phyloP scores from a whole-genome alignment of 2,113 vertebrate species.

The Sorex araneus region DNA sequence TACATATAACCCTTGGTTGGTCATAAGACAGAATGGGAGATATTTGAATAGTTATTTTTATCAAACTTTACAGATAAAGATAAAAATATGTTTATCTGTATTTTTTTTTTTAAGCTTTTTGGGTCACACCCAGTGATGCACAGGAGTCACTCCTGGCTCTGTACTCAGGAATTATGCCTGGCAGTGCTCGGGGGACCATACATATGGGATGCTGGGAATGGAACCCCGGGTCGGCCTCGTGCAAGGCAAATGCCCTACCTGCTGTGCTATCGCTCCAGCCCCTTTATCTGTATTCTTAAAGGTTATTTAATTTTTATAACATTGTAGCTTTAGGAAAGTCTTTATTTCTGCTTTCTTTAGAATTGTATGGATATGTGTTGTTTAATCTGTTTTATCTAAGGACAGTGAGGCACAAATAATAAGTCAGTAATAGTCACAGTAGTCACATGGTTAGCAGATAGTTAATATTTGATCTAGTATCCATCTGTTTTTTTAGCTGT shows the following conservation, averaged over 20 bases:
- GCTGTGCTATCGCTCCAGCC: no score
- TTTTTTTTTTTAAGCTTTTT: no score
- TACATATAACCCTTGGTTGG: background rate
- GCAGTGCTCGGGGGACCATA: no score
- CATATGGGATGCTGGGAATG: no score
- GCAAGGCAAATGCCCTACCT: no score
- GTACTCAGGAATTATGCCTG: no score
- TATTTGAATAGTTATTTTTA: slow-evolving; percentile 29
- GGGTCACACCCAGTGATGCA: no score
- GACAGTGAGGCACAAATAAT: slow-evolving; percentile 40
- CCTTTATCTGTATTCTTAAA: background rate
- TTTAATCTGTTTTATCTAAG: slow-evolving; percentile 32
- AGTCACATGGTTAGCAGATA: background rate
- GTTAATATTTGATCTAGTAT: background rate
- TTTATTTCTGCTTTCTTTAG: slow-evolving; percentile 6
- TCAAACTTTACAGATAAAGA: background rate
- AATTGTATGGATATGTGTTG: background rate
- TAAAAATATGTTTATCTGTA: background rate
- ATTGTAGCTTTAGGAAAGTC: background rate
- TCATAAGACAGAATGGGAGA: background rate
- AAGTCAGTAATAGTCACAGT: background rate
- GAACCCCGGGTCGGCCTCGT: no score
- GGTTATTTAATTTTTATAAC: background rate
- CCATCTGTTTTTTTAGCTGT: background rate
- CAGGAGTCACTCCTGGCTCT: no score